These are phyloP conservation scores for Stomatorhinus ivindoensis DNA, from an alignment of 2,113 vertebrate genomes.

Conservation along the genomic window DNA sequence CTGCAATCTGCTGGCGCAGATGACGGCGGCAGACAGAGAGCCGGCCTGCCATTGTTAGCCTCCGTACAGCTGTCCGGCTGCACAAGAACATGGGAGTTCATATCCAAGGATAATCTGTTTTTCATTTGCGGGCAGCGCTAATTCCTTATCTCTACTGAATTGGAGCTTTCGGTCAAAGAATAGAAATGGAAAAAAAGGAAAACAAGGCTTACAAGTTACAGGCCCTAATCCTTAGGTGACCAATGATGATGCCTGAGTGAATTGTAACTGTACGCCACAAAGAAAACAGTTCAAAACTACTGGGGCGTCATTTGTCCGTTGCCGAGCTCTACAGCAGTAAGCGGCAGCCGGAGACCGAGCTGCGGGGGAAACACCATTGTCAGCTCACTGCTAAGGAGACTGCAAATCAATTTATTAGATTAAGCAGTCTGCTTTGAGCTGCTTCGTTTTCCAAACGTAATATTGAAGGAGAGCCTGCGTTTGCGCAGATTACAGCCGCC, in stretches of 20 bases:
- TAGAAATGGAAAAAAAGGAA: conserved; percentile 37
- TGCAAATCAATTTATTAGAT: conserved; percentile 73
- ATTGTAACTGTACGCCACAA: conserved; percentile 45
- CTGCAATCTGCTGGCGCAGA: conserved; percentile 48
- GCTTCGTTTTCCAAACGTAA: conserved; percentile 41
- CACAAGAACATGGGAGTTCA: conserved; percentile 51
- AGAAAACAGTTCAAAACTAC: conserved; percentile 46
- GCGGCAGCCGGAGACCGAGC: conserved; percentile 37
- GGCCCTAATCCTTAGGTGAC: conserved; percentile 52
- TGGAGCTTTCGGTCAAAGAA: conserved; percentile 54
- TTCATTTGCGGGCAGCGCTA: conserved; percentile 50
- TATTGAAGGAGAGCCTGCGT: conserved; percentile 58
- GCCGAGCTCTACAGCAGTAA: conserved; percentile 37
- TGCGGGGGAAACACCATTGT: conserved; percentile 47
- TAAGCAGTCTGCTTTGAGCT: conserved; percentile 59
- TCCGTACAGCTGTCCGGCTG: conserved; percentile 47
- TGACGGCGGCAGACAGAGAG: conserved; percentile 36
- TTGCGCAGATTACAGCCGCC: conserved; percentile 54
- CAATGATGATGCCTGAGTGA: conserved; percentile 44
- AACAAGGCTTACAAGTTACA: conserved; percentile 37
- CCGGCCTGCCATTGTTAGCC: conserved; percentile 47
- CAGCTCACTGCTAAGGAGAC: conserved; percentile 67
- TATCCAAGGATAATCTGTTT: conserved; percentile 66
- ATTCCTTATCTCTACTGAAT: conserved; percentile 54
- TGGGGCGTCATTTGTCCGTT: conserved; percentile 47